Evolutionary conservation across 1,140 invertebrate genomes (phyloP), one percentile per base, ranked within the genome.

Genomic region (Magallana angulata): DNA sequence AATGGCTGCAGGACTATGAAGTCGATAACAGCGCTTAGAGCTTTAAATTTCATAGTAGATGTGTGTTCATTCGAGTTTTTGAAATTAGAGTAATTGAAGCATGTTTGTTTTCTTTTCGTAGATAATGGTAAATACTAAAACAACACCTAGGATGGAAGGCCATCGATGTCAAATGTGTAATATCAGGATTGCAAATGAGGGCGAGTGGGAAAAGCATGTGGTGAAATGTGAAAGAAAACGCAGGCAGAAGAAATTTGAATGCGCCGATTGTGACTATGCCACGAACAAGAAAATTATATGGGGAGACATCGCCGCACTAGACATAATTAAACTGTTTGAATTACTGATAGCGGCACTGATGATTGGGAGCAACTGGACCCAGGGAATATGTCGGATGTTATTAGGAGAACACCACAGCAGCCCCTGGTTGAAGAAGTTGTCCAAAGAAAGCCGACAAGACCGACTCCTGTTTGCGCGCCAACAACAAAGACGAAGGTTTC

Each of bases 101-200:
- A 36, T 68, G 14, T 68, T 18, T 68, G 64, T 68, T 24, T 18
- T 68, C 18, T 68, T 68, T 68, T 68, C 6, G 30, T 68, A 68
- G 64, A 68, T 68, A 8, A 68, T 68, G 18, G 64, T 68, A 24
- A 24, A 24, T 68, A 24, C 64, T n/a, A n/a, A 68, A 24, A 24
- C n/a, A 24, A 68, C 64, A n/a, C 18, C 16, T 7, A 68, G 64
- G 18, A 18, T 7, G 7, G 64, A 68, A 68, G 64, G 18, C 8
- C 18, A 68, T 68, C 64, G 64, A 68, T 68, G 18, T 24, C 64
- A n/a, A 24, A 68, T 68, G 64, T 68, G 64, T 68, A 68, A 68
- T 68, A 7, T 68, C 0, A 68, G 64, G 30, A 68, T 68, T 68
- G 3, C n/a, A 9, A 24, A 68, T 18, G 64, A 68, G 64, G 18